These are phyloP conservation scores for Macrotis lagotis DNA, from an alignment of 2,113 vertebrate genomes.

Conservation along the genomic window DNA sequence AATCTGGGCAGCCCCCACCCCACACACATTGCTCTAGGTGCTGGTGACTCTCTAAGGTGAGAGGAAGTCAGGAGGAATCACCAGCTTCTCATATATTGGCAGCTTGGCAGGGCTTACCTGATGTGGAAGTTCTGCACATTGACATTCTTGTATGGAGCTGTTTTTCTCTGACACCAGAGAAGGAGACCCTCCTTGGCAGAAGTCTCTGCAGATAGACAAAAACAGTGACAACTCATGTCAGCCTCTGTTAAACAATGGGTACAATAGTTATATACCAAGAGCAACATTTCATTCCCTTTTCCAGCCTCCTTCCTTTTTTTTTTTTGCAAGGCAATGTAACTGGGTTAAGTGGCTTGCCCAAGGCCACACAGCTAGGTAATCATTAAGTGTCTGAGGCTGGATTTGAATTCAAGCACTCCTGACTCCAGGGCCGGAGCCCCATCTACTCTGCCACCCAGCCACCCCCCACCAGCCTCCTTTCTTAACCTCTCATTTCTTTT, in stretches of 20 bases:
- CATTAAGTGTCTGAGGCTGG: too few relatives aligned
- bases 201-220: constrained; percentile 86
- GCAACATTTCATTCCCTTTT: background rate
- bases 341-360: too few relatives aligned
- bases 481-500: background rate
- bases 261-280: too few relatives aligned
- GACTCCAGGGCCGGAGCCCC: too few relatives aligned
- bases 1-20: background rate
- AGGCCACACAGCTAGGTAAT: too few relatives aligned
- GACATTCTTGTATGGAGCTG: constrained; percentile 96
- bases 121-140: constrained; percentile 99
- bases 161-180: constrained; percentile 97
- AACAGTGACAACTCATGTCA: accelerated
- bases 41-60: too few relatives aligned
- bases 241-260: too few relatives aligned
- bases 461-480: too few relatives aligned
- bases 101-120: constrained; percentile 86
- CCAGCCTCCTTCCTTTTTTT: background rate
- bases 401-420: too few relatives aligned
- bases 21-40: background rate
- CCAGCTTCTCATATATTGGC: background rate
- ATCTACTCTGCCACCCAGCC: too few relatives aligned
- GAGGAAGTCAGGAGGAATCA: too few relatives aligned
- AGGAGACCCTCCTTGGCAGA: constrained; percentile 96
- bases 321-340: too few relatives aligned